These are phyloP conservation scores for Tillus elongatus DNA, from an alignment of 2,888 invertebrate species.

Conservation along the genomic window DNA sequence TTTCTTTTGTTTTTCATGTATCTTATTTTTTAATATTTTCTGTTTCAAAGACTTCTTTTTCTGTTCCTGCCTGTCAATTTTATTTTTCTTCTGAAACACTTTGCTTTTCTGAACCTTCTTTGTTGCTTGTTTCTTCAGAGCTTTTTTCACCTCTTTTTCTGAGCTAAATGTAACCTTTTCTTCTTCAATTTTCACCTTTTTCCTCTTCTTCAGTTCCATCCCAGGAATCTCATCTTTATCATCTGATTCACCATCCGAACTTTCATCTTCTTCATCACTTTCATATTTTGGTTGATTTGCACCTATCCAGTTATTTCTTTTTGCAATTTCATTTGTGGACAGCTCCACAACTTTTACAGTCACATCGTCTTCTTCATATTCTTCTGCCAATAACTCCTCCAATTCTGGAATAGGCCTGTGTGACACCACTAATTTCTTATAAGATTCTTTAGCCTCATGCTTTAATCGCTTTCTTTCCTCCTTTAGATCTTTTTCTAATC, in stretches of 20 bases:
- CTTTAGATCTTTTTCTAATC: constrained; percentile 60
- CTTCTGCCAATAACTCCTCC: constrained; percentile 57
- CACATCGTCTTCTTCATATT: constrained; percentile 68
- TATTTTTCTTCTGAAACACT: constrained; percentile 65
- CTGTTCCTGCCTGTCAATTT: constrained; percentile 59
- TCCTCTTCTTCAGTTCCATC: constrained; percentile 41
- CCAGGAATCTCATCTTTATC: constrained; percentile 39
- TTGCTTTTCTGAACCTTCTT: constrained; percentile 69
- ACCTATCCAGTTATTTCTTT: constrained; percentile 63
- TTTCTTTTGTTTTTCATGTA: constrained; percentile 32
- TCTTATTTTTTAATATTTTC: constrained; percentile 38
- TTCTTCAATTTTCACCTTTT: constrained; percentile 26
- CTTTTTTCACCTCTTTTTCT: constrained; percentile 61
- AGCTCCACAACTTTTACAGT: constrained; percentile 71
- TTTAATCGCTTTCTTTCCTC: constrained; percentile 69
- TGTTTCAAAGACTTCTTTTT: constrained; percentile 53
- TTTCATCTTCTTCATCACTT: constrained; percentile 25
- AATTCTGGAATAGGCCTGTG: constrained; percentile 61
- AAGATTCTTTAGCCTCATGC: constrained; percentile 62
- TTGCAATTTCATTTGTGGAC: constrained; percentile 59
- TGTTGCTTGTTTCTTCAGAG: constrained; percentile 61
- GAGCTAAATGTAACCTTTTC: constrained; percentile 38
- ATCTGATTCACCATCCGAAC: constrained; percentile 29
- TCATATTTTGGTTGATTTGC: constrained; percentile 48
- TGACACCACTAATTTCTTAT: constrained; percentile 64